A percentile compares a stretch with the other conserved stretches of the same genome.
Conservation (phyloP, 2,888 invertebrate species). For the Shargacucullia verbasci region DNA sequence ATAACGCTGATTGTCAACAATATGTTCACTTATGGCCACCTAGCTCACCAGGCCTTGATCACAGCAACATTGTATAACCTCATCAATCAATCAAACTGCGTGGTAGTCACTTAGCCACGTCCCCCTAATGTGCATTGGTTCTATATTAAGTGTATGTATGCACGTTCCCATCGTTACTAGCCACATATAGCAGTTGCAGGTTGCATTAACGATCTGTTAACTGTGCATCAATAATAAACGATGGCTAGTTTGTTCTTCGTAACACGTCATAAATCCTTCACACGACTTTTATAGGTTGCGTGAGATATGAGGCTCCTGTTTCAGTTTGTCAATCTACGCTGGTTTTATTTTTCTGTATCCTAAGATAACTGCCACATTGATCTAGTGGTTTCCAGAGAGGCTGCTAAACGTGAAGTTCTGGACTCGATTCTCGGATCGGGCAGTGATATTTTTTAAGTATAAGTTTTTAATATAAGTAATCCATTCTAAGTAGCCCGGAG, state of each 20-base stretch:
- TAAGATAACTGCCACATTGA: too few relatives aligned
- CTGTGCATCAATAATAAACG: slow-evolving; percentile 26
- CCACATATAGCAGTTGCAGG: slow-evolving; percentile 9
- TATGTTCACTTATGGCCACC: slow-evolving; percentile 6
- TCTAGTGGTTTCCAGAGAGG: too few relatives aligned
- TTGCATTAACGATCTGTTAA: slow-evolving; percentile 26
- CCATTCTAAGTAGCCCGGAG: too few relatives aligned
- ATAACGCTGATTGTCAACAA: neutral
- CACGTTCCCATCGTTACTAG: slow-evolving; percentile 8
- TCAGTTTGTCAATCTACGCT: slow-evolving; percentile 9
- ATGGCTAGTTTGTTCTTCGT: slow-evolving; percentile 2
- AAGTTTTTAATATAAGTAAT: too few relatives aligned
- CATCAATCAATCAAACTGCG: neutral
- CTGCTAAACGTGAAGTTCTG: too few relatives aligned
- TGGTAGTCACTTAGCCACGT: neutral
- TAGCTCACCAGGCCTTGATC: slow-evolving; percentile 9
- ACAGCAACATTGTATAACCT: neutral
- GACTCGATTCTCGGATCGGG: too few relatives aligned
- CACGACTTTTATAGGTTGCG: slow-evolving; percentile 14
- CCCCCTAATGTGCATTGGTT: neutral
- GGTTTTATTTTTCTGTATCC: neutral
- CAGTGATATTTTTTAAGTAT: too few relatives aligned
- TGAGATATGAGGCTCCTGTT: slow-evolving; percentile 18
- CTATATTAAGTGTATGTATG: slow-evolving; percentile 8
- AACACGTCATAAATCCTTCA: slow-evolving; percentile 28